These are phyloP conservation scores for Sphaerophoria rueppellii DNA, from an alignment of 2,888 invertebrate species.

Conservation along the genomic window DNA sequence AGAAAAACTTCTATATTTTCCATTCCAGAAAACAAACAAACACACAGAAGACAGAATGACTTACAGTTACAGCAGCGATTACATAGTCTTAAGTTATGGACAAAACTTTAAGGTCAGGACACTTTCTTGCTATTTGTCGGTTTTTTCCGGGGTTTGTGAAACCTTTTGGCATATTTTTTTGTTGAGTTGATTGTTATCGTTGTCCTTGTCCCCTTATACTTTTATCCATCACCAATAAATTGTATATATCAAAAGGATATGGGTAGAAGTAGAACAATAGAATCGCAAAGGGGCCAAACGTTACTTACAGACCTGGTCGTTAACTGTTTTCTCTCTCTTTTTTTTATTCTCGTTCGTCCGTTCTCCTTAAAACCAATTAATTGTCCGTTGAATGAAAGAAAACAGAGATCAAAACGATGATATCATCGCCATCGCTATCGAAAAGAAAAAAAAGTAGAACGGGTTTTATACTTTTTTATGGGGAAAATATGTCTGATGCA, in stretches of 20 bases:
- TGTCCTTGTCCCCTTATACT: not conserved
- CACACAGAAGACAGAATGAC: constrained; percentile 39
- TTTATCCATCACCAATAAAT: constrained; percentile 11
- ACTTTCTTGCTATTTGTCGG: not conserved
- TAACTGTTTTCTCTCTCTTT: constrained; percentile 8
- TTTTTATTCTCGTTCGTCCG: too few relatives aligned
- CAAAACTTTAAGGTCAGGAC: constrained; percentile 65
- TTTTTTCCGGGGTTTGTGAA: constrained; percentile 53
- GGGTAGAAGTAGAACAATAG: constrained; percentile 51
- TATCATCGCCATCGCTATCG: constrained; percentile 1
- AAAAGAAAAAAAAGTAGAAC: not conserved
- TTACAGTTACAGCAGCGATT: constrained; percentile 41
- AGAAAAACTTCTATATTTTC: constrained; percentile 61
- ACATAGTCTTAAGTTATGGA: constrained; percentile 59
- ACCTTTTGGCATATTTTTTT: constrained; percentile 63
- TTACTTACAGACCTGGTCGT: constrained; percentile 50
- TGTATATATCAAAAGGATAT: constrained; percentile 2
- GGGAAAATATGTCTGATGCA: constrained; percentile 44
- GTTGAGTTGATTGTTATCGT: not conserved
- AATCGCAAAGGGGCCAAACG: constrained; percentile 40
- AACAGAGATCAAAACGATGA: constrained; percentile 61
- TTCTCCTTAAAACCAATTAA: constrained; percentile 62
- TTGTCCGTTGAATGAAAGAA: constrained; percentile 65
- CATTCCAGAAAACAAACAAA: constrained; percentile 37
- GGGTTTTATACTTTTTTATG: not conserved